phyloP scores from a whole-genome alignment of 2,888 invertebrate genomes.

The Heliconius hortense region DNA sequence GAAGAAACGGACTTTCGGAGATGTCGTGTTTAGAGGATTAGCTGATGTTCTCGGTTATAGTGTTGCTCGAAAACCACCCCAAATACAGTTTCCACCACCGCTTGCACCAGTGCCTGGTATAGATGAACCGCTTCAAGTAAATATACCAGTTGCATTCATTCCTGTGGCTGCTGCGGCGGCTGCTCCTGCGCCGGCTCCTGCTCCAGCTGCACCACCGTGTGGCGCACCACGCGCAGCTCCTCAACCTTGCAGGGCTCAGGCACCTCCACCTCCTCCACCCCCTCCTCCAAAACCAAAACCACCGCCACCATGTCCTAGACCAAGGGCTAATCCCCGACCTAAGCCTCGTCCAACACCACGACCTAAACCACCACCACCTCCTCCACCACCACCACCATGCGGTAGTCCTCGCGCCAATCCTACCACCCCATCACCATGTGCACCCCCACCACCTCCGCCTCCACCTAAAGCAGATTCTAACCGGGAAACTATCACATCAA shows the following conservation, averaged over 20 bases:
- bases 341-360: slow-evolving; percentile 50
- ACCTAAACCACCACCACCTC: slow-evolving; percentile 51
- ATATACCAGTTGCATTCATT: slow-evolving; percentile 38
- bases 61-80: slow-evolving; percentile 66
- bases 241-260: slow-evolving; percentile 46
- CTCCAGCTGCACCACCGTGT: slow-evolving; percentile 28
- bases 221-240: slow-evolving; percentile 45
- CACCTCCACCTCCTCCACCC: slow-evolving; percentile 39
- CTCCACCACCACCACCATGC: slow-evolving; percentile 64
- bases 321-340: slow-evolving; percentile 48
- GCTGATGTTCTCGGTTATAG: slow-evolving; percentile 76
- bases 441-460: slow-evolving; percentile 54
- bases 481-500: slow-evolving; percentile 67
- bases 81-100: slow-evolving; percentile 69
- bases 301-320: slow-evolving; percentile 51
- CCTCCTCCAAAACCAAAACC: slow-evolving; percentile 48
- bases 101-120: slow-evolving; percentile 72
- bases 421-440: slow-evolving; percentile 57
- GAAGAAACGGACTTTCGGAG: slow-evolving; percentile 78
- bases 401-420: slow-evolving; percentile 67
- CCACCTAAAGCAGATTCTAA: slow-evolving; percentile 58
- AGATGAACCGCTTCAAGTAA: slow-evolving; percentile 61
- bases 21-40: slow-evolving; percentile 76
- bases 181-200: slow-evolving; percentile 20
- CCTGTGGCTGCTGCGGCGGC: slow-evolving; percentile 42